These are phyloP conservation scores for Diplolepis rosae DNA, from an alignment of 2,888 invertebrate genomes.

Conservation along the genomic window DNA sequence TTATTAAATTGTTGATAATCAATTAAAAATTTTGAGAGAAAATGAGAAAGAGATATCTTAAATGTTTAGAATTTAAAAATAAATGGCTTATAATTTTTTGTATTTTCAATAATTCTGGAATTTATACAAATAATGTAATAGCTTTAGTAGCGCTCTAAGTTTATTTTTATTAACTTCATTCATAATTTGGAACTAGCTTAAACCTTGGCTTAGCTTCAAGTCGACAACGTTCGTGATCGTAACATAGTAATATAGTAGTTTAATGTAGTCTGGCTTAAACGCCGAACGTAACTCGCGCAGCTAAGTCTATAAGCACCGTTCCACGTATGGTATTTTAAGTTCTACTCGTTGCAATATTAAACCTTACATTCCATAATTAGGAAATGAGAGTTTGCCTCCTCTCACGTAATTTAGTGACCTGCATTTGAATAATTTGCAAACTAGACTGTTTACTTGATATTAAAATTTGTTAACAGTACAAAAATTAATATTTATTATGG, in stretches of 20 bases:
- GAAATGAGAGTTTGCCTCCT: slow-evolving; percentile 20
- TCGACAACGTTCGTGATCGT: slow-evolving; percentile 4
- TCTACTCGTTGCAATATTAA: slow-evolving; percentile 8
- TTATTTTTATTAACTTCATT: slow-evolving; percentile 11
- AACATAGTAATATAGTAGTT: slow-evolving; percentile 16
- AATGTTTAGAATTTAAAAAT: too few relatives aligned
- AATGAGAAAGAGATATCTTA: too few relatives aligned
- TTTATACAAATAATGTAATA: not conserved
- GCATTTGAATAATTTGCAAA: not conserved
- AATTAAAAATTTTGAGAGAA: too few relatives aligned
- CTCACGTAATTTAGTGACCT: slow-evolving; percentile 4
- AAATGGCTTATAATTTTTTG: too few relatives aligned
- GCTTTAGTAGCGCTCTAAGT: not conserved
- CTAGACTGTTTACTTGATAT: not conserved
- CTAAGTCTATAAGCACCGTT: slow-evolving; percentile 9
- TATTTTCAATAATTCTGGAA: not conserved
- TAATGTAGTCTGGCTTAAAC: not conserved
- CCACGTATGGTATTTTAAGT: slow-evolving; percentile 25
- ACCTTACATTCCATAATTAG: slow-evolving; percentile 27
- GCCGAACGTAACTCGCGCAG: slow-evolving; percentile 14
- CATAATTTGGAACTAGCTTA: slow-evolving; percentile 23
- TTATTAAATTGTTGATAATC: too few relatives aligned
- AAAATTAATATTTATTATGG: too few relatives aligned
- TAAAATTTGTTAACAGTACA: too few relatives aligned
- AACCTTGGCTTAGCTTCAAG: slow-evolving; percentile 30